A percentile compares a stretch with the other conserved stretches of the same genome.
Evolutionary conservation across 2,113 vertebrate species (phyloP).

Genomic region (Hyla sarda): DNA sequence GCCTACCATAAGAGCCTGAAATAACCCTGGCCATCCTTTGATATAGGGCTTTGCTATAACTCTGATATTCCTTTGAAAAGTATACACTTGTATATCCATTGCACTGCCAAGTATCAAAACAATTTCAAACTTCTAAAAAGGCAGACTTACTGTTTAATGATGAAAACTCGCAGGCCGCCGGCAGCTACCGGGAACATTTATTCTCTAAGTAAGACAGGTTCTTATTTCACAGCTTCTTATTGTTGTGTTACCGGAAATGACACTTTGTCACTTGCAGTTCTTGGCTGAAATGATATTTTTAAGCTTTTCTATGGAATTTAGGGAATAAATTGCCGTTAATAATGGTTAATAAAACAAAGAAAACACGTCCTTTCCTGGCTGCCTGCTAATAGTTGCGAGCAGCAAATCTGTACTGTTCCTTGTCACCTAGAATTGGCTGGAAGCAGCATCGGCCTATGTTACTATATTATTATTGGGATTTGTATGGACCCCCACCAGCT

Average conservation of each 20-base stretch:
- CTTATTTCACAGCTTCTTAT: slow-evolving; percentile 5
- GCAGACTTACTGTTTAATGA: background rate
- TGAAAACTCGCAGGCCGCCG: background rate
- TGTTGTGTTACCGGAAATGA: background rate
- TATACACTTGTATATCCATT: background rate
- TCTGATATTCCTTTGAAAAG: background rate
- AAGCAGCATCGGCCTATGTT: background rate
- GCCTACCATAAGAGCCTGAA: too few species aligned
- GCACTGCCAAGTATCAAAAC: background rate
- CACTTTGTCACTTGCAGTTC: background rate
- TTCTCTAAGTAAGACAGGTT: background rate
- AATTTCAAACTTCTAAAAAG: background rate
- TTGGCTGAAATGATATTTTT: background rate
- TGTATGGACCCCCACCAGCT: background rate
- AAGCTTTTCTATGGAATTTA: background rate
- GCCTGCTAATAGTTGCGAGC: background rate
- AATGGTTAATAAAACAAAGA: background rate
- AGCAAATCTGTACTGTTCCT: background rate
- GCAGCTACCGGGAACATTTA: background rate
- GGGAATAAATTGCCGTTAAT: background rate
- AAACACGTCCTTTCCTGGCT: background rate
- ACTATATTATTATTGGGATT: background rate
- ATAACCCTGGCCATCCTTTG: too few species aligned
- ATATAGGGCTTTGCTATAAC: too few species aligned
- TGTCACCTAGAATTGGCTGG: background rate